Conservation (phyloP, 1,140 invertebrate genomes). For the Bombus huntii region DNA sequence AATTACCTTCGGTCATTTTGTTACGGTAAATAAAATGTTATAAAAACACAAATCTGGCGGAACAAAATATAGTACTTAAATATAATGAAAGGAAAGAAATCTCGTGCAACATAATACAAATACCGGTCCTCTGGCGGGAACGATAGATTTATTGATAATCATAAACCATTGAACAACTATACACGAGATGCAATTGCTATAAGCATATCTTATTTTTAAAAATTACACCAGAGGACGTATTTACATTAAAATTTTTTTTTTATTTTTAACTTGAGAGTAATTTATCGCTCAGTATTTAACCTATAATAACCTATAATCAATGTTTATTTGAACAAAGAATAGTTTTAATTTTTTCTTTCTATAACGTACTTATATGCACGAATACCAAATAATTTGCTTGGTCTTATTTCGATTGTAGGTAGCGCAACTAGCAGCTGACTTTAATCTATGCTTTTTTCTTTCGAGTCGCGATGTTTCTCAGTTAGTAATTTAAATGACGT, state of each 20-base stretch:
- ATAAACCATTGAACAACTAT: not conserved
- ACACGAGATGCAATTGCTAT: not conserved
- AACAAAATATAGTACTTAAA: constrained; percentile 24
- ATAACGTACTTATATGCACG: not conserved
- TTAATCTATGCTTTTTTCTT: constrained; percentile 53
- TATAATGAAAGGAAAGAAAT: constrained; percentile 15
- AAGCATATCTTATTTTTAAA: not conserved
- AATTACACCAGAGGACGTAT: not conserved
- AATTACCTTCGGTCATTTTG: constrained; percentile 61
- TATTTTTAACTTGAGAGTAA: not conserved
- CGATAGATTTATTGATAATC: constrained; percentile 9
- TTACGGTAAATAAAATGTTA: constrained; percentile 24
- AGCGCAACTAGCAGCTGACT: not conserved
- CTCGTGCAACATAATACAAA: constrained; percentile 52
- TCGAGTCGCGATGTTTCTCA: constrained; percentile 40
- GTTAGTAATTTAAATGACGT: constrained; percentile 61
- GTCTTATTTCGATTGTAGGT: not conserved
- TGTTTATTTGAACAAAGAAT: not conserved
- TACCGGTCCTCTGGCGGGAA: constrained; percentile 64
- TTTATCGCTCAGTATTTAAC: not conserved
- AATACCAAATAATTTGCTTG: not conserved
- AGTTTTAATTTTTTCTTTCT: not conserved
- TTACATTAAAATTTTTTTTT: not conserved
- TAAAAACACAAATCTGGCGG: not conserved
- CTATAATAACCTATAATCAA: too few species aligned